These are phyloP conservation scores for Phasia obesa DNA, from an alignment of 2,888 invertebrate genomes.

Conservation along the genomic window DNA sequence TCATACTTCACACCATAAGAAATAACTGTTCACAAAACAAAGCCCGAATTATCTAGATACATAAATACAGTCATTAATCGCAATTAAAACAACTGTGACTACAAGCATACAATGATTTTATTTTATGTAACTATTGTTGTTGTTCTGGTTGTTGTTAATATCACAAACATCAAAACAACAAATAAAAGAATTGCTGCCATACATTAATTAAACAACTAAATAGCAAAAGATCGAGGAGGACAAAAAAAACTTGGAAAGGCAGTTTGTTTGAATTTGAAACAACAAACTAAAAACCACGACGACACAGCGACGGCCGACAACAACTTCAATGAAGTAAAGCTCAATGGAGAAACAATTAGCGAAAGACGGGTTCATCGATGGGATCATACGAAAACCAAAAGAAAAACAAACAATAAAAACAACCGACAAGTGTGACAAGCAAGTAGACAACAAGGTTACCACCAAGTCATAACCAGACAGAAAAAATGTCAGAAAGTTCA, in stretches of 20 bases:
- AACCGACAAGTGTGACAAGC: conserved; percentile 10
- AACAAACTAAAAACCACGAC: conserved; percentile 1
- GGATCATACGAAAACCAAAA: conserved; percentile 31
- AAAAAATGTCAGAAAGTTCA: conserved; percentile 39
- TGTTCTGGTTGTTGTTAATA: conserved; percentile 16
- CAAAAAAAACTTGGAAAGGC: conserved; percentile 13
- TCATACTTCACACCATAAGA: neutral
- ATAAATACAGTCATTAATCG: conserved; percentile 36
- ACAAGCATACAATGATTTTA: neutral
- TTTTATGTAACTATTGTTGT: neutral
- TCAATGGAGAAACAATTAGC: conserved; percentile 61
- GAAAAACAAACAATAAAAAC: conserved; percentile 1
- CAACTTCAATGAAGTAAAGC: conserved; percentile 38
- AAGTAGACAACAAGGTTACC: conserved; percentile 50
- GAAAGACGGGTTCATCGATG: conserved; percentile 41
- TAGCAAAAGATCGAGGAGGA: conserved; percentile 40
- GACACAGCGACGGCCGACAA: conserved; percentile 16
- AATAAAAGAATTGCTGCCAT: conserved; percentile 3
- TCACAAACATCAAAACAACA: conserved; percentile 9
- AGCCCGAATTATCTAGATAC: neutral
- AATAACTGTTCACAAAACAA: too few species aligned
- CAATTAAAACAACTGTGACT: conserved; percentile 40
- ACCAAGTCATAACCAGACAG: conserved; percentile 8
- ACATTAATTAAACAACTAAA: conserved; percentile 65
- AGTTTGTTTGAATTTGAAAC: conserved; percentile 17